These are phyloP conservation scores for Anniella stebbinsi DNA, from an alignment of 2,797 vertebrate species.

Conservation along the genomic window DNA sequence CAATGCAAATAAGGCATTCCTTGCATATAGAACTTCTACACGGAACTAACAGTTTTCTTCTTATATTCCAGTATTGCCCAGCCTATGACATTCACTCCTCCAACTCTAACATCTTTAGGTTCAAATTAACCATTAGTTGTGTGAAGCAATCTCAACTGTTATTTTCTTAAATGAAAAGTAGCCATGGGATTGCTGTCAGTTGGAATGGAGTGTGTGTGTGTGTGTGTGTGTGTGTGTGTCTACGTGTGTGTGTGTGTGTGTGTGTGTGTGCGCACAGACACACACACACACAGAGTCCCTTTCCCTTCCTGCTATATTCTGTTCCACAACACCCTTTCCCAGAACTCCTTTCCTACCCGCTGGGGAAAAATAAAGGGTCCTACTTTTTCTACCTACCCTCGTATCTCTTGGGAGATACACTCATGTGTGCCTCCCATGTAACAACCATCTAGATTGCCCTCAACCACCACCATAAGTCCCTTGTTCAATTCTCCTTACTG, in stretches of 20 bases:
- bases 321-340: neutral
- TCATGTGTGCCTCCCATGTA: neutral
- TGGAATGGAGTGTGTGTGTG: neutral
- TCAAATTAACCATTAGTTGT: neutral
- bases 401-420: neutral
- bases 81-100: neutral
- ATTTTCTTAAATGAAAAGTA: neutral
- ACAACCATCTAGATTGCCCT: neutral
- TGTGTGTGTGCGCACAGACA: neutral
- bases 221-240: neutral
- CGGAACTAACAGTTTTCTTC: neutral
- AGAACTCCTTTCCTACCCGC: neutral
- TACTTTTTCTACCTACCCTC: neutral
- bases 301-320: neutral
- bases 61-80: neutral
- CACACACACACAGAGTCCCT: neutral
- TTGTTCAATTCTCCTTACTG: neutral
- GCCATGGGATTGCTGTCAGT: neutral
- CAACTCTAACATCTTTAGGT: neutral
- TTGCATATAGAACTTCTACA: neutral
- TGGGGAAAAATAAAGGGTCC: neutral
- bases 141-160: neutral
- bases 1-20: neutral
- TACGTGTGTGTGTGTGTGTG: neutral
- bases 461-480: neutral